A percentile compares a stretch with the other conserved stretches of the same genome.
phyloP scores from a whole-genome alignment of 1,140 invertebrate species.

The Pachypeltis micranthus region DNA sequence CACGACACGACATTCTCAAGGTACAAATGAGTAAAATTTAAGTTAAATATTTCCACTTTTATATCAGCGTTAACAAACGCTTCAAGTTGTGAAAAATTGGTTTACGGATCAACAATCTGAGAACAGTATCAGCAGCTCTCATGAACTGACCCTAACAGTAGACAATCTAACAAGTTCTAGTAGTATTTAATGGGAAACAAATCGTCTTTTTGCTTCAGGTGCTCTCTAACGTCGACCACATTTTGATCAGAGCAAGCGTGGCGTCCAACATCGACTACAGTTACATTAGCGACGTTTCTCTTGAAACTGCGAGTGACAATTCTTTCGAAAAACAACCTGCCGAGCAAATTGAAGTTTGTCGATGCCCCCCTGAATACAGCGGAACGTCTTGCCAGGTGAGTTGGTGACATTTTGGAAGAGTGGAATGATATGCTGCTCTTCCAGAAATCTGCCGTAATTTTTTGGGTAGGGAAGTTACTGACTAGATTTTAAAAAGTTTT shows the following conservation, averaged over 20 bases:
- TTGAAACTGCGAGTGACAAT: constrained; percentile 59
- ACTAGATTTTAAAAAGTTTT: no score
- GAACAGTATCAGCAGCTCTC: no score
- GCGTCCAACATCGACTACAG: constrained; percentile 53
- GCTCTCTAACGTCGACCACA: constrained; percentile 64
- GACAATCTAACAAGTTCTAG: no score
- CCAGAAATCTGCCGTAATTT: neutral
- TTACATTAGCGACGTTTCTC: constrained; percentile 63
- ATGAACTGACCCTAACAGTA: no score
- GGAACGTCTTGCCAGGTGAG: constrained; percentile 68
- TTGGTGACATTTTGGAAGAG: neutral
- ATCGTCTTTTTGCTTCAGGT: constrained; percentile 55
- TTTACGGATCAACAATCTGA: no score
- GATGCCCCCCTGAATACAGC: constrained; percentile 66
- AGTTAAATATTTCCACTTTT: no score
- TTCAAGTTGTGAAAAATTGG: no score
- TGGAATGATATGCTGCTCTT: no score
- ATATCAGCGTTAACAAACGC: no score
- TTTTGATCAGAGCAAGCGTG: constrained; percentile 69
- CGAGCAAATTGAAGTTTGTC: constrained; percentile 67
- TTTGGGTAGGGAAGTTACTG: no score
- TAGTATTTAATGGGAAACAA: no score
- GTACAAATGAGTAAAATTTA: no score
- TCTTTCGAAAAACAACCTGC: constrained; percentile 41
- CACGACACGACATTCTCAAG: constrained; percentile 66